These are phyloP conservation scores for Magallana gigas DNA, from an alignment of 1,140 invertebrate species.

Conservation along the genomic window DNA sequence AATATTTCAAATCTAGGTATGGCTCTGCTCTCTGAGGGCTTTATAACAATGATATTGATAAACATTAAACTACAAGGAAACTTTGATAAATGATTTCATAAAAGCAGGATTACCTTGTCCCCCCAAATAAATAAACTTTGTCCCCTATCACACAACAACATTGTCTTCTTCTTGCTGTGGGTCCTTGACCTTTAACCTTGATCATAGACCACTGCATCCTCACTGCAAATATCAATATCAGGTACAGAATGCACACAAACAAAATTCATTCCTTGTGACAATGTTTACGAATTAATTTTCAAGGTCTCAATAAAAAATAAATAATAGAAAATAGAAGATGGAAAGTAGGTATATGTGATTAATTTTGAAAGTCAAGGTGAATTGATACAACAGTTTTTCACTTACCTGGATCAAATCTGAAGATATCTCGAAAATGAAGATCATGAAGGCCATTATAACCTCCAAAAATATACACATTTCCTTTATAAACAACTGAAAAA, in stretches of 20 bases:
- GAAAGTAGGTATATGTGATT: too few species aligned
- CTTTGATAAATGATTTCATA: too few species aligned
- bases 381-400: too few species aligned
- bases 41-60: too few species aligned
- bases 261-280: too few species aligned
- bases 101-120: conserved; percentile 83
- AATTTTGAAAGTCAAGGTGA: too few species aligned
- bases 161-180: conserved; percentile 86
- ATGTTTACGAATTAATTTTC: background rate
- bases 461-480: conserved; percentile 91
- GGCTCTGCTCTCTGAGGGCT: too few species aligned
- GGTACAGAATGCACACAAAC: too few species aligned
- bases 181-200: conserved; percentile 74
- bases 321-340: too few species aligned
- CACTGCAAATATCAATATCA: conserved; percentile 68
- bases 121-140: conserved; percentile 90
- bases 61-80: too few species aligned
- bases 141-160: conserved; percentile 87
- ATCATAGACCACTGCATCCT: conserved; percentile 84
- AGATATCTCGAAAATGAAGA: conserved; percentile 90
- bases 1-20: too few species aligned
- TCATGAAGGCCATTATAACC: conserved; percentile 89
- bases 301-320: too few species aligned
- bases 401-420: conserved; percentile 84
- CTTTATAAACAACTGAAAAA: conserved; percentile 86